Evolutionary conservation across 2,797 vertebrate genomes (phyloP), one percentile per base, ranked within the genome.

Genomic region (Otolemur crassicaudatus): DNA sequence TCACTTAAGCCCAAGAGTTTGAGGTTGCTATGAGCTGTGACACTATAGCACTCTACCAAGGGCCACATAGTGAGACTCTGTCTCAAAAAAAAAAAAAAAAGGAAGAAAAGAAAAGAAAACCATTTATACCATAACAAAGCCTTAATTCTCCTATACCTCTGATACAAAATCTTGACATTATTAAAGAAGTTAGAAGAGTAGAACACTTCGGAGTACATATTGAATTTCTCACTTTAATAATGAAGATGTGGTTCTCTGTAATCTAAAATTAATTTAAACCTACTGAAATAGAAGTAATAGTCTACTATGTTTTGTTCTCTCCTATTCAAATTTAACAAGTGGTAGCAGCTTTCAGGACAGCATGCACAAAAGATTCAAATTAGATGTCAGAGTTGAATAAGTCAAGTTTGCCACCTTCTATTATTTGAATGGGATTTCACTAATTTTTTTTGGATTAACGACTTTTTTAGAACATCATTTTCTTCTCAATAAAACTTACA

Each of bases 181-280:
- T 81, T 85, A 90, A 94, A 95, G 49, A 61, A 69, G 34, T 49
- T 58, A 95, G 75, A 95, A 29, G 49, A 94, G 27, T 34, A 86
- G 77, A 95, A 91, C 65, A 82, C 58, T 91, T 93, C 61, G 40
- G 81, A 69, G 6, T 69, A 72, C 40, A 58, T 29, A 10, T 7
- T 94, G 82, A 92, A 87, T 97, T 97, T 95, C 58, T 96, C 81
- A 63, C 90, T 97, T 96, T 79, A 91, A 97, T 95, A 95, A 97
- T 96, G 75, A 97, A 95, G 94, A 92, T 91, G 14, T 40, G 31
- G 12, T 84, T 95, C 81, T 97, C 75, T 25, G 0, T 60, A 87
- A 91, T 37, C 25, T 82, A 76, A 95, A 98, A 96, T 97, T 90
- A 58, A 97, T 40, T 63, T 93, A 61, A 96, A 97, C 11, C 46